A percentile compares a stretch with the other conserved stretches of the same genome.
These are phyloP conservation scores for Heliconius ismenius DNA, from an alignment of 2,888 invertebrate species.

Conservation along the genomic window DNA sequence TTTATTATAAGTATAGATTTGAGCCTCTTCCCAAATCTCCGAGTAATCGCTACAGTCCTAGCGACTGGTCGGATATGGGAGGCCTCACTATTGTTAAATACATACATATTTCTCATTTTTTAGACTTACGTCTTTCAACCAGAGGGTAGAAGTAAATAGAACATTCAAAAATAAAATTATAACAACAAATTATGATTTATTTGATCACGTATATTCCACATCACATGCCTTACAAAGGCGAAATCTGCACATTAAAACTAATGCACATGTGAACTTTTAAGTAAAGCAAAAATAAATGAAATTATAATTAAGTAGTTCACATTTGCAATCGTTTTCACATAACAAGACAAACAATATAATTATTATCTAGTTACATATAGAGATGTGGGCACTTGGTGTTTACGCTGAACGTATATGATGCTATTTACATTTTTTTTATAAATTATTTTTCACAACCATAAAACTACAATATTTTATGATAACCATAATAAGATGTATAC, in stretches of 20 bases:
- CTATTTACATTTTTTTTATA: conserved; percentile 44
- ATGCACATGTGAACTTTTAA: conserved; percentile 44
- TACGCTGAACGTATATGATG: conserved; percentile 25
- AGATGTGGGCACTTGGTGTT: conserved; percentile 38
- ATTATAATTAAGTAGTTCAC: conserved; percentile 28
- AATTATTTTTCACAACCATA: conserved; percentile 68
- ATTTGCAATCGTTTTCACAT: conserved; percentile 43
- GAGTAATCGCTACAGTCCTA: background rate
- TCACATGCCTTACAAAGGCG: conserved; percentile 68
- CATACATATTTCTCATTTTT: no score
- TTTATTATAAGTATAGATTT: no score
- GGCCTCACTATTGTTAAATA: background rate
- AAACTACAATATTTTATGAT: conserved; percentile 51
- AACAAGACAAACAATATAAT: conserved; percentile 35
- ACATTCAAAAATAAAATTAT: conserved; percentile 39
- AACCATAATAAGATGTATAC: conserved; percentile 32
- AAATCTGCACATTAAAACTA: conserved; percentile 44
- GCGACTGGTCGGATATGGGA: background rate
- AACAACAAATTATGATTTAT: conserved; percentile 66
- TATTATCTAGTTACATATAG: conserved; percentile 15
- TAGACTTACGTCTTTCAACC: no score
- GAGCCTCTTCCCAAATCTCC: background rate
- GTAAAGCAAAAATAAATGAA: background rate
- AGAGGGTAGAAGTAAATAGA: background rate
- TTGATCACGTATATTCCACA: conserved; percentile 68